Conservation (phyloP, 2,113 vertebrate species). For the Taxidea taxus region DNA sequence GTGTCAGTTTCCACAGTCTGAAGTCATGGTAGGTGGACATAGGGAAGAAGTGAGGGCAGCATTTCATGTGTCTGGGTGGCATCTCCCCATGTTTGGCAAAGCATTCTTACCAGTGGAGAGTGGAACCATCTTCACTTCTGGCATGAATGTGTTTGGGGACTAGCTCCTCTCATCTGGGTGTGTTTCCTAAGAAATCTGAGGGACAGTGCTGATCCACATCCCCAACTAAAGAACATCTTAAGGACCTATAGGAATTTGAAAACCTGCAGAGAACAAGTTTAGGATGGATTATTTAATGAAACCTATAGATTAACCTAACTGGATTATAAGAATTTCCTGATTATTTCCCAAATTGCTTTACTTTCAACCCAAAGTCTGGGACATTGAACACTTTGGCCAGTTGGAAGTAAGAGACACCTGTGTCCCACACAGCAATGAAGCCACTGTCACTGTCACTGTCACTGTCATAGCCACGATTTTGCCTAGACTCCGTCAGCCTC, state of each 20-base stretch:
- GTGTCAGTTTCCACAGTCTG: not conserved
- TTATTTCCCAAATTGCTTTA: not conserved
- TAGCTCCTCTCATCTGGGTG: not conserved
- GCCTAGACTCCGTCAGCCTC: not conserved
- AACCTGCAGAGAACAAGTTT: not conserved
- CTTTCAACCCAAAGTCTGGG: not conserved
- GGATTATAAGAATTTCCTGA: not conserved
- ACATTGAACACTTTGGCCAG: not conserved
- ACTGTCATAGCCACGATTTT: not conserved
- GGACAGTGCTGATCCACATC: not conserved
- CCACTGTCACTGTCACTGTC: not conserved
- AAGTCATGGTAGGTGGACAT: not conserved
- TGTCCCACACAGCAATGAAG: not conserved
- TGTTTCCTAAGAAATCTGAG: not conserved
- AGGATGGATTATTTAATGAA: not conserved
- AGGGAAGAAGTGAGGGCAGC: not conserved
- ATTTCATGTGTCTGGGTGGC: not conserved
- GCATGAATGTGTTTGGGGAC: not conserved
- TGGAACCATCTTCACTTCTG: not conserved
- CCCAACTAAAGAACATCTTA: not conserved
- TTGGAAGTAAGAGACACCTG: not conserved
- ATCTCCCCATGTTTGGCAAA: not conserved
- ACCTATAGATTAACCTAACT: not conserved
- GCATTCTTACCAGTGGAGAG: not conserved
- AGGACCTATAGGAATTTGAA: not conserved